Base-by-base conservation (phyloP, 2,888 invertebrate genomes). In the Pachycephus smyrnensis region DNA sequence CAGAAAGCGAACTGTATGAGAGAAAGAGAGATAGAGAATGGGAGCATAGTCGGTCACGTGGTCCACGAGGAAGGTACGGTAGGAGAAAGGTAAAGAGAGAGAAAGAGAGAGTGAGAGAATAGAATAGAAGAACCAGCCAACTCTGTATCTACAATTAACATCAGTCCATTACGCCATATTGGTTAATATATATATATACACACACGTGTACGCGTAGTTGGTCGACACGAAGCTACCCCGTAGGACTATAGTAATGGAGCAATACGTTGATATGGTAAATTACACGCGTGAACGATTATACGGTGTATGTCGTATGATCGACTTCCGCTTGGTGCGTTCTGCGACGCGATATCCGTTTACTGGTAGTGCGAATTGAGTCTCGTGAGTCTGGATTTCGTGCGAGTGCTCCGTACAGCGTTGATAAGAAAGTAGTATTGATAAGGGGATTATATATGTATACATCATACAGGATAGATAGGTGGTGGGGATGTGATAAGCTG, bases 51-150 rank as follows among this genome's bases (percentile, higher is more conserved):
- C 40, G 40, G 40, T 40, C 40, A 15, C 15, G 0, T 40, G 40
- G 40, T 15, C 15, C 40, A 40, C 15, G 40, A 40, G 40, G 40
- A 40, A 76, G 76, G 40, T 80, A 80, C 77, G 77, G 71, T 69
- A 76, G 76, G 77, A 77, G 77, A 77, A 33, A 68, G 78, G 73
- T 37, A 77, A 55, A 76, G 78, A 83, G 75, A 74, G 79, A 79
- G 77, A 76, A 77, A 80, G 77, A 73, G 76, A 55, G 37, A 37
- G 37, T 4, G 40, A 55, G 55, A 55, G 55, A 55, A 9, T 6
- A 55, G 23, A 55, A 55, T 55, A 23, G 55, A 55, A 55, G 23
- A 55, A 55, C 23, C 55, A 55, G 23, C 30, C 35, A 75, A 75
- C 31, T 69, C 76, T 33, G 55, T 76, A 76, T 76, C 73, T 68